Base-by-base conservation (phyloP, 2,113 vertebrate species). In the Fukomys damarensis region DNA sequence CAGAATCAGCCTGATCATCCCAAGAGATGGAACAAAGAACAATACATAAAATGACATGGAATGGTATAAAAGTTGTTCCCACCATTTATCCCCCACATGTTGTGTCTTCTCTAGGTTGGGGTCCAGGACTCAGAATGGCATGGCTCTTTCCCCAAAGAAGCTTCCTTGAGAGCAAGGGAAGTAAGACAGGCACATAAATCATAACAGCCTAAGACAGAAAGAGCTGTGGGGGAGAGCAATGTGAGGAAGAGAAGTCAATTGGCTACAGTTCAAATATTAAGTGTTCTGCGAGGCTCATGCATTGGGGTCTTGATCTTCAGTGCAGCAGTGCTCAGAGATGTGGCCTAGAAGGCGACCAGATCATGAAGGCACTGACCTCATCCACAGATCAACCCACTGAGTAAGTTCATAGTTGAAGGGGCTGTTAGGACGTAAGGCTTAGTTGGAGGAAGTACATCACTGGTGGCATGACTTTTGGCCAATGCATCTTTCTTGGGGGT, bases 1-100 rank as follows among this genome's bases (percentile, higher is more conserved):
- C 77, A 94, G 86, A 84, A 93, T 61, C 79, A 81, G 58, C 87
- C 56, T 93, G 68, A 56, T 93, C 83, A 49, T 63, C 76, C 80
- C 79, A 59, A 96, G 86, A 70, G 13, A 83, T 2, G 63, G 24
- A 87, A 89, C 68, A 93, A 85, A 88, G 84, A 49, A 72, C 46
- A 87, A 86, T 49, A 82, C 76, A 79, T 5, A 59, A 89, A 58
- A 68, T 28, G 70, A 46, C 41, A 17, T 1, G 10, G 5, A 35
- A 85, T 20, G 32, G 28, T 4, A 32, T 16, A 68, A 76, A 84
- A 66, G 54, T 38, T 95, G 68, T 80, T 80, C 26, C 54, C 16
- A 43, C 59, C 85, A 89, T 70, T 59, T 80, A 52, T 54, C 46
- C 58, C 16, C 43, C 49, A 32, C 11, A 4, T 20, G 35, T 16